Percentiles rank a stretch among this genome's conserved stretches.
Conservation (phyloP, 2,888 invertebrate species). For the Colostygia pectinataria region DNA sequence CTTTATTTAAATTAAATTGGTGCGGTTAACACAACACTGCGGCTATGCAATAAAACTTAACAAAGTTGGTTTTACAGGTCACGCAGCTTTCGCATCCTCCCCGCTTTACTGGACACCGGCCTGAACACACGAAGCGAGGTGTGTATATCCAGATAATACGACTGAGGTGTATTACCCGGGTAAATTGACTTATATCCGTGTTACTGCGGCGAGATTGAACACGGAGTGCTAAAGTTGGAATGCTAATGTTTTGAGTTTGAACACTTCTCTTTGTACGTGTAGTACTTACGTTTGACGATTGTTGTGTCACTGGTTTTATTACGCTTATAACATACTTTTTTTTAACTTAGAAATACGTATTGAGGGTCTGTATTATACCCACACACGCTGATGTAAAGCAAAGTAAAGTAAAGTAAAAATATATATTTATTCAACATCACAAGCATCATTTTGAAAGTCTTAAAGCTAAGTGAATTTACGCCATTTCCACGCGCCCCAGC, state of each 20-base stretch:
- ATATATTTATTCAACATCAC: too few species aligned
- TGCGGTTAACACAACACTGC: too few species aligned
- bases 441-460: too few species aligned
- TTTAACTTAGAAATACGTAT: too few species aligned
- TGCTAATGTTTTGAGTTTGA: constrained; percentile 1
- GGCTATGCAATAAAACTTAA: too few species aligned
- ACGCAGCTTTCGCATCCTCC: not conserved
- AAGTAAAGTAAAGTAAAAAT: too few species aligned
- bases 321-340: not conserved
- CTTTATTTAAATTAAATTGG: too few species aligned
- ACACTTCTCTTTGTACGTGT: not conserved
- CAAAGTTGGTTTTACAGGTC: too few species aligned
- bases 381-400: too few species aligned
- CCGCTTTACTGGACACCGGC: not conserved
- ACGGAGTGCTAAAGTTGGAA: constrained; percentile 18
- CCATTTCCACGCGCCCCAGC: too few species aligned
- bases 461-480: too few species aligned
- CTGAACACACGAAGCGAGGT: constrained; percentile 13
- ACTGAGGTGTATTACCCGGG: constrained; percentile 49
- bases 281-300: not conserved
- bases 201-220: constrained; percentile 47
- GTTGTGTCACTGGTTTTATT: not conserved
- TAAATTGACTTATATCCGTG: constrained; percentile 64
- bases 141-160: constrained; percentile 33
- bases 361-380: too few species aligned